Conservation (phyloP, 2,888 invertebrate species). For the Drosophila anomalata region DNA sequence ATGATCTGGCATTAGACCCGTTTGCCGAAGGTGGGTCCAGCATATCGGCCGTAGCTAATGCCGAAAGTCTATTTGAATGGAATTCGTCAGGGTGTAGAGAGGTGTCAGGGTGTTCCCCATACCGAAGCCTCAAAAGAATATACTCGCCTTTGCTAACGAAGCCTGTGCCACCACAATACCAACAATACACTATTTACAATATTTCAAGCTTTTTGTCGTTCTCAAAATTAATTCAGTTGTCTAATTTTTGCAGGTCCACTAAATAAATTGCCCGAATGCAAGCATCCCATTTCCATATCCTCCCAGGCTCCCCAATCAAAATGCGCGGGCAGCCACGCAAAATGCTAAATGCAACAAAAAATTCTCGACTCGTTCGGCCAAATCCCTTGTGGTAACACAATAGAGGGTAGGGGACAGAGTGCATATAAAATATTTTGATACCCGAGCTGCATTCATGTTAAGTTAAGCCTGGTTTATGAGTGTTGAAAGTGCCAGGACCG, state of each 20-base stretch:
- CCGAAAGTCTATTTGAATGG: slow-evolving; percentile 32
- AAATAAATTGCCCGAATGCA: slow-evolving; percentile 69
- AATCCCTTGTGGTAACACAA: slow-evolving; percentile 43
- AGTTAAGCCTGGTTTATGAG: slow-evolving; percentile 84
- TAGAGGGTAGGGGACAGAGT: slow-evolving; percentile 11
- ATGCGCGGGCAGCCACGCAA: slow-evolving; percentile 16
- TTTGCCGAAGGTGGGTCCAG: slow-evolving; percentile 4
- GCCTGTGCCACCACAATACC: slow-evolving; percentile 35
- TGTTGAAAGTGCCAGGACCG: slow-evolving; percentile 73
- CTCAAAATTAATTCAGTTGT: slow-evolving; percentile 76
- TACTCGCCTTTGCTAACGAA: slow-evolving; percentile 66
- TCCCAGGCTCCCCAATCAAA: slow-evolving; percentile 27
- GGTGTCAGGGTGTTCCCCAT: no score
- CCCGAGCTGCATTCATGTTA: slow-evolving; percentile 84
- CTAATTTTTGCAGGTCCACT: slow-evolving; percentile 73
- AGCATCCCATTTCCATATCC: slow-evolving; percentile 24
- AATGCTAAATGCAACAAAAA: slow-evolving; percentile 48
- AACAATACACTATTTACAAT: slow-evolving; percentile 51
- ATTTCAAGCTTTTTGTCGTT: slow-evolving; percentile 80
- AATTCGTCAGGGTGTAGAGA: slow-evolving; percentile 56
- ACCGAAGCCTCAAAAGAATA: slow-evolving; percentile 10
- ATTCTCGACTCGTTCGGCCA: slow-evolving; percentile 19
- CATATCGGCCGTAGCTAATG: not conserved
- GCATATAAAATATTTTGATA: slow-evolving; percentile 82
- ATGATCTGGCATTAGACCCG: slow-evolving; percentile 57